Percentiles rank a stretch among this genome's conserved stretches.
Conservation (phyloP, 2,113 vertebrate genomes). For the Calypte anna region DNA sequence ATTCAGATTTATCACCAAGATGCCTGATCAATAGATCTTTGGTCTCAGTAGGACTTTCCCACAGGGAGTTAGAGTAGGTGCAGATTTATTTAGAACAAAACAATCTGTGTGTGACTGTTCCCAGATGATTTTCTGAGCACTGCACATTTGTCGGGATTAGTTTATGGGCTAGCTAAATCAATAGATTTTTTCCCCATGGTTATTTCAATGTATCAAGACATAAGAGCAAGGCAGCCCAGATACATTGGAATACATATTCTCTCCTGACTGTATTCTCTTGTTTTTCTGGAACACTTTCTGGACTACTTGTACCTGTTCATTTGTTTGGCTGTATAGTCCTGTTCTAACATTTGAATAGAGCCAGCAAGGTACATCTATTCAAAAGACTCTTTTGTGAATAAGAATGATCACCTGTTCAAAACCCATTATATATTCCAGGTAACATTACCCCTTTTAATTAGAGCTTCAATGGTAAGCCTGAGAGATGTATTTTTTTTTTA, state of each 20-base stretch:
- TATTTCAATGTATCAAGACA: neutral
- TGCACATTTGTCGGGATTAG: neutral
- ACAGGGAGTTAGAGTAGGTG: neutral
- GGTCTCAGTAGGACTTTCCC: constrained; percentile 15
- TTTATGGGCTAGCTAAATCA: neutral
- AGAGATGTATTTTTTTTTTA: neutral
- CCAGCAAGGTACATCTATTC: neutral
- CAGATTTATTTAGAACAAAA: constrained; percentile 34
- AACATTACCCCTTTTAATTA: neutral
- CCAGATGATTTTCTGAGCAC: neutral
- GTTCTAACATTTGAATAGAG: neutral
- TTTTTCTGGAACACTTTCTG: neutral
- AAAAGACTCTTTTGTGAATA: neutral
- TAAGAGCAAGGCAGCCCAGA: neutral
- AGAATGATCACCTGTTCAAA: neutral
- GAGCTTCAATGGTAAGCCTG: neutral
- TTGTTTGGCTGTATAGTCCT: neutral
- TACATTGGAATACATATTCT: neutral
- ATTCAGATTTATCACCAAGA: constrained; percentile 29
- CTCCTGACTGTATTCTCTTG: neutral
- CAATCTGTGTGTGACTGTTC: neutral
- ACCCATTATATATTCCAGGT: neutral
- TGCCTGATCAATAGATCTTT: constrained; percentile 16
- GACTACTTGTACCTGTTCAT: neutral
- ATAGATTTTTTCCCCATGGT: neutral